Percentiles rank a stretch among this genome's conserved stretches.
These are phyloP conservation scores for Proterorhinus semilunaris DNA, from an alignment of 2,113 vertebrate species.

Conservation along the genomic window DNA sequence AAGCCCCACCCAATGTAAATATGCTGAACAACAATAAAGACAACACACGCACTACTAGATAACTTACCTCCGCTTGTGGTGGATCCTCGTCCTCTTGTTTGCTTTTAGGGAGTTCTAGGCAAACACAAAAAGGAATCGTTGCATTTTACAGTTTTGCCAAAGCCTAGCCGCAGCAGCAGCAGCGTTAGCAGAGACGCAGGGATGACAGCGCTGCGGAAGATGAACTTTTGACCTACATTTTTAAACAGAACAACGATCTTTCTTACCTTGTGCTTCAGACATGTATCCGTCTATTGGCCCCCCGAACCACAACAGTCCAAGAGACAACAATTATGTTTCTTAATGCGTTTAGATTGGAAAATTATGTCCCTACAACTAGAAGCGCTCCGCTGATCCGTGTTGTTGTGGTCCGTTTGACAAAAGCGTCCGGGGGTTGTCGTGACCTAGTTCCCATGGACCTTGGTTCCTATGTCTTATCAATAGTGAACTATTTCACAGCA, in stretches of 20 bases:
- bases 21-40: neutral
- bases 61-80: slow-evolving; percentile 61
- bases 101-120: slow-evolving; percentile 55
- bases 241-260: slow-evolving; percentile 13
- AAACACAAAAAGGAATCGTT: slow-evolving; percentile 25
- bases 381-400: neutral
- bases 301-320: slow-evolving; percentile 2
- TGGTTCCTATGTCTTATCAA: slow-evolving; percentile 34
- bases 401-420: slow-evolving; percentile 63
- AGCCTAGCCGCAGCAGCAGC: no score
- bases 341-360: neutral
- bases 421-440: slow-evolving; percentile 31
- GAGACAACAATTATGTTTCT: slow-evolving; percentile 1
- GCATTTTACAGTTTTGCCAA: neutral
- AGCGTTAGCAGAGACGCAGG: slow-evolving; percentile 1
- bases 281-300: slow-evolving; percentile 65
- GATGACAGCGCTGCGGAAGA: neutral
- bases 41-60: neutral
- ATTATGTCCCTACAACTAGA: neutral
- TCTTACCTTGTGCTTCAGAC: slow-evolving; percentile 75
- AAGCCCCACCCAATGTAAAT: neutral
- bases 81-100: slow-evolving; percentile 55
- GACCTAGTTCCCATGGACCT: neutral
- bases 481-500: neutral
- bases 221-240: neutral